Base-by-base conservation (phyloP, 2,797 vertebrate genomes). In the Macropodus opercularis region DNA sequence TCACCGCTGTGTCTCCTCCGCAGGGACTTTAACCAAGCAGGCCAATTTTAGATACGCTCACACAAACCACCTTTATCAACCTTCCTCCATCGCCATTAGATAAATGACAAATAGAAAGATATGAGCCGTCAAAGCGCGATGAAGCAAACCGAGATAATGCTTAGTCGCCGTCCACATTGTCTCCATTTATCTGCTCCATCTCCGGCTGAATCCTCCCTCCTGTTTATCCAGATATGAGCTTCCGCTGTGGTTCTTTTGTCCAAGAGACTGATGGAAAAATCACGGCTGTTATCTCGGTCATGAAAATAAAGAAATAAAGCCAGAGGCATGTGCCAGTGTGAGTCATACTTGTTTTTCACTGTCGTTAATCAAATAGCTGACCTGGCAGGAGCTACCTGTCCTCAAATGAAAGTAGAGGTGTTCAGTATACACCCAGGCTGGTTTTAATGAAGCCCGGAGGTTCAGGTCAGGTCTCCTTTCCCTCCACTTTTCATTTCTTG, bases 191-290 rank as follows among this genome's bases (percentile, higher is more conserved):
- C 52, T 65, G 41, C 11, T 23, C 38, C 2, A 5, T 73, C 59
- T 69, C 26, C 3, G 3, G 59, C 41, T 58, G 39, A 70, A 55
- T 72, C 54, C 34, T 63, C 52, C 38, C 35, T 61, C 13, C 18
- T 70, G 63, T 77, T 87, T 67, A 69, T 77, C 57, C 41, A 67
- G 61, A 77, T 72, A 63, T 43, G 50, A 72, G 55, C 19, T 35
- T 55, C 15, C 2, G 22, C 38, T 24, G 48, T 17, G 19, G 40
- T 35, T 70, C 36, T 47, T 48, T 57, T 79, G 49, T 67, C 51
- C 26, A 41, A 53, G 34, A 64, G 44, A 55, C 42, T 58, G 51
- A 74, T 69, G 67, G 41, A 57, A 74, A 80, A 75, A 71, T 59
- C 32, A 63, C 47, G 38, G 40, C 10, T 42, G 29, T 79, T 67